Base-by-base conservation (phyloP, 2,113 vertebrate species). In the Archilochus colubris region DNA sequence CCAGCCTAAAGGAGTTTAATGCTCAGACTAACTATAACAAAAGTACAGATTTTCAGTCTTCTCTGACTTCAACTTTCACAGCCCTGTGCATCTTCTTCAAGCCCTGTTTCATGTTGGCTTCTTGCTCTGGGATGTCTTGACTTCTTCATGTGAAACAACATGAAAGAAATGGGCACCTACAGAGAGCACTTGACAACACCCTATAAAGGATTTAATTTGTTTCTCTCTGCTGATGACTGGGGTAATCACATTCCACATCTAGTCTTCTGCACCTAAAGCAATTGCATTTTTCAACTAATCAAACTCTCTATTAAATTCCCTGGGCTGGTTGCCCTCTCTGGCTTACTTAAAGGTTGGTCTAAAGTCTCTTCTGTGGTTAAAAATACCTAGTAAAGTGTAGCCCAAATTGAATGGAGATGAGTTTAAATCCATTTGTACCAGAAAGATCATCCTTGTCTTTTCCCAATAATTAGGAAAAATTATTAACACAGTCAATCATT, bases 391-490 rank as follows among this genome's bases (percentile, higher is more conserved):
- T 0, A 62, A 70, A 55, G 1, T 1, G 0, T 14, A 72, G 9
- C 48, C 16, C 78, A 24, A 38, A 68, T 40, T 40, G 85, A 61
- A 20, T 31, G 24, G 5, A 55, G 13, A 69, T 25, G 38, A 44
- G 8, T 61, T 78, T 36, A 67, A 86, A 89, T 48, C 16, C 27
- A 67, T 78, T 78, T 92, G 21, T 44, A 54, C 57, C 53, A 78
- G 25, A 92, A 74, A 46, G 63, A 25, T n/a, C 28, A n/a, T 78
- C 40, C 53, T 66, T 78, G 20, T 43, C 63, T 88, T 81, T 64
- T 86, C 44, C 44, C 33, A 43, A 55, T 88, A 88, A 90, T 95
- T 92, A 93, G 61, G 53, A 83, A 81, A 88, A 95, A 90, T 63
- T 91, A 25, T 57, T 1, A 46, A 27, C n/a, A 66, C 14, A 69